These are phyloP conservation scores for Heliconius ismenius DNA, from an alignment of 2,888 invertebrate genomes.

Conservation along the genomic window DNA sequence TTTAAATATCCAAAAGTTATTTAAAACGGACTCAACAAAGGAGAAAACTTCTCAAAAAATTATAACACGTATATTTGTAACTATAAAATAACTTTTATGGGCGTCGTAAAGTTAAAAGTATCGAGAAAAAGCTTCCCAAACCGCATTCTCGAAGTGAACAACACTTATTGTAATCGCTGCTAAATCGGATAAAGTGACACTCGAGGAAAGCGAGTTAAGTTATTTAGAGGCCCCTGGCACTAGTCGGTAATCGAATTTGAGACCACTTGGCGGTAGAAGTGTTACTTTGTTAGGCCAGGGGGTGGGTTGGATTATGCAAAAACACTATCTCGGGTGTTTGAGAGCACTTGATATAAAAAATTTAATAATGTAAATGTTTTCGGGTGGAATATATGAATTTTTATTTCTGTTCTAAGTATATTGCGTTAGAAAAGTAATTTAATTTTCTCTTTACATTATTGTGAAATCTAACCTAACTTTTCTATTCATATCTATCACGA, in stretches of 20 bases:
- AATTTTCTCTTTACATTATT: not conserved
- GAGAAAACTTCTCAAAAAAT: conserved; percentile 33
- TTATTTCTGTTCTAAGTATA: not conserved
- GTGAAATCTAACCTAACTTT: not conserved
- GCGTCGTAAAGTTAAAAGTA: conserved; percentile 42
- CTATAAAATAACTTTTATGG: conserved; percentile 43
- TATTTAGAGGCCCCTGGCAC: conserved; percentile 72
- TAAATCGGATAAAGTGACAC: conserved; percentile 77
- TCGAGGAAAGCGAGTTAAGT: conserved; percentile 73
- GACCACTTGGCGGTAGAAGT: conserved; percentile 76
- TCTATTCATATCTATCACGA: no score
- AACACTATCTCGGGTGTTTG: conserved; percentile 48
- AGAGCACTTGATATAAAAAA: conserved; percentile 37
- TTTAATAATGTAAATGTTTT: conserved; percentile 26
- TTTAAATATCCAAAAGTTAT: conserved; percentile 19
- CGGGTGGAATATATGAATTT: conserved; percentile 7
- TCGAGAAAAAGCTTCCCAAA: conserved; percentile 47
- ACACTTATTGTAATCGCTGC: conserved; percentile 72
- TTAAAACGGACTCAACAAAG: conserved; percentile 27
- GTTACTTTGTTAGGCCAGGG: conserved; percentile 78
- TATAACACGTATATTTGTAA: conserved; percentile 36
- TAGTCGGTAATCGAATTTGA: conserved; percentile 76
- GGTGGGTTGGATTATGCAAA: conserved; percentile 65
- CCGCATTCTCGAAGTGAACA: conserved; percentile 60
- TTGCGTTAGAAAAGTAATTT: not conserved